Conservation (phyloP, 2,797 vertebrate species). For the Nannoperca obscura region DNA sequence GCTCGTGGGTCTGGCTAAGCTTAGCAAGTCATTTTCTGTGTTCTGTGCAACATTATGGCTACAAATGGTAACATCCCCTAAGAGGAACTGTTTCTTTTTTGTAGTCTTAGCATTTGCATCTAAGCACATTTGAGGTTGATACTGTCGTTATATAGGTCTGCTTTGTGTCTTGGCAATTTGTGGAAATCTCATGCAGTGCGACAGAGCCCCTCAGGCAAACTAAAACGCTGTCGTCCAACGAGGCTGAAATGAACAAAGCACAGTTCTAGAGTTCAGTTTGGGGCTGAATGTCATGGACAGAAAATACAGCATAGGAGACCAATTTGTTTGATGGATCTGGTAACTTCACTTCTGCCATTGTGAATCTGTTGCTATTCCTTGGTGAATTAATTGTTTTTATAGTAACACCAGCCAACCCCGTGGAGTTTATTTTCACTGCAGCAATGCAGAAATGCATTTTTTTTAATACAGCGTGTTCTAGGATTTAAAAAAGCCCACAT, state of each 20-base stretch:
- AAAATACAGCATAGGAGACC: constrained; percentile 1
- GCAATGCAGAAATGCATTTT: neutral
- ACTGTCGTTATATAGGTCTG: constrained; percentile 37
- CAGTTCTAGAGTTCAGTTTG: constrained; percentile 43
- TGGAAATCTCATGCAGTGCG: constrained; percentile 51
- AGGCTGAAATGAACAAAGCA: constrained; percentile 39
- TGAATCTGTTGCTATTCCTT: constrained; percentile 19
- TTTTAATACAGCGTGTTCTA: neutral
- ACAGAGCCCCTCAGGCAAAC: constrained; percentile 39
- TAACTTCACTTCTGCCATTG: neutral
- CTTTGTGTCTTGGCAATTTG: constrained; percentile 59
- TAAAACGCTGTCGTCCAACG: constrained; percentile 14
- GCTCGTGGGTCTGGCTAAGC: constrained; percentile 43
- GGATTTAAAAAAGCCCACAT: neutral
- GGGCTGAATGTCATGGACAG: constrained; percentile 33
- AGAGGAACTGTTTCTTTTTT: constrained; percentile 21
- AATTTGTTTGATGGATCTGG: constrained; percentile 30
- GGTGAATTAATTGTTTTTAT: neutral
- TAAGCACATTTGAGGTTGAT: constrained; percentile 46
- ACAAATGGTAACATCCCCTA: constrained; percentile 46
- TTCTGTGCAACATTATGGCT: constrained; percentile 36
- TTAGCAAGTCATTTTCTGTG: constrained; percentile 42
- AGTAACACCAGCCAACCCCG: neutral
- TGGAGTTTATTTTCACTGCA: constrained; percentile 6
- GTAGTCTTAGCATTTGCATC: constrained; percentile 40